phyloP scores from a whole-genome alignment of 2,797 vertebrate genomes.

The Clamator glandarius region DNA sequence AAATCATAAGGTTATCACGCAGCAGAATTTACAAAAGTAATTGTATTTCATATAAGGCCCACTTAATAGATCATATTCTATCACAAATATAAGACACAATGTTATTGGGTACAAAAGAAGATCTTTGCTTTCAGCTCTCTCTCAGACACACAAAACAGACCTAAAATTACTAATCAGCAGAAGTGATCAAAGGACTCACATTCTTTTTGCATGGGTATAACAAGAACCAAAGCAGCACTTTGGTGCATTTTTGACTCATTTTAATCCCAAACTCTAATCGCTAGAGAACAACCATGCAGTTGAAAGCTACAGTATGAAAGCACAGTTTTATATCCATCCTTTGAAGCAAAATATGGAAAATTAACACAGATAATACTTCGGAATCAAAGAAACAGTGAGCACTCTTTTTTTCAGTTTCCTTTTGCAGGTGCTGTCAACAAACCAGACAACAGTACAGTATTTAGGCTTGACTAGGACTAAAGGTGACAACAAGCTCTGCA shows the following conservation, averaged over 20 bases:
- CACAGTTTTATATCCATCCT: not conserved
- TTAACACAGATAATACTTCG: not conserved
- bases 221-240: not conserved
- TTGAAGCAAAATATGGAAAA: constrained; percentile 16
- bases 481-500: constrained; percentile 70
- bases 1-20: not conserved
- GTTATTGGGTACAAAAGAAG: not conserved
- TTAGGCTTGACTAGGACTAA: constrained; percentile 64
- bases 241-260: not conserved
- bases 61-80: not conserved
- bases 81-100: not conserved
- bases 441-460: constrained; percentile 62
- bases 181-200: not conserved
- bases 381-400: not conserved
- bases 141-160: not conserved
- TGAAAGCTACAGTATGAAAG: not conserved
- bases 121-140: not conserved
- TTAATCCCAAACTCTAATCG: not conserved
- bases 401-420: not conserved
- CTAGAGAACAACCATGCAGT: not conserved
- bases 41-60: not conserved
- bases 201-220: not conserved
- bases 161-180: not conserved
- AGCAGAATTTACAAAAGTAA: not conserved
- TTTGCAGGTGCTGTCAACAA: constrained; percentile 45